Base-by-base conservation (phyloP, 2,113 vertebrate species). In the Nycticorax nycticorax region DNA sequence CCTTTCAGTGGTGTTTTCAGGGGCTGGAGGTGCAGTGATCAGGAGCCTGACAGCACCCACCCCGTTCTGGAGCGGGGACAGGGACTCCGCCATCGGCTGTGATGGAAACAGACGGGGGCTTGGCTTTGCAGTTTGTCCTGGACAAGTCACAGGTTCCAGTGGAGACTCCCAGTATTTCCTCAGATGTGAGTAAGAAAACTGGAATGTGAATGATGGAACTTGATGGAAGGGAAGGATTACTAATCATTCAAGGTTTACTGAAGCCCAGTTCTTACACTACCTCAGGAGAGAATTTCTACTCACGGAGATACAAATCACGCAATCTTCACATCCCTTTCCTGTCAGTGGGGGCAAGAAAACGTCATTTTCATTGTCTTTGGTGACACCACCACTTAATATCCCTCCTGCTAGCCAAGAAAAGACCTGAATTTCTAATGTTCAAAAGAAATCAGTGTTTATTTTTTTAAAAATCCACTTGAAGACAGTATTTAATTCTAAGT, bases 1-100 rank as follows among this genome's bases (percentile, higher is more conserved):
- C 43, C 30, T 73, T 41, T 14, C 28, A 18, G 0, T 18, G 35
- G 7, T 13, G 35, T 48, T 79, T 47, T 73, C 55, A 39, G 48
- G 20, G 27, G 13, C 19, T 56, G 80, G 60, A 48, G 12, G 26
- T 0, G 1, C 21, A 33, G 20, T 8, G 0, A 0, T 33, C 39
- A 37, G 67, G 32, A 62, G 30, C 48, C 37, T 39, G 41, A 14
- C 8, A 43, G 13, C 35, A n/a, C 9, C 74, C 32, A 10, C 7
- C n/a, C n/a, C 7, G 14, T 5, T 33, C 26, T 16, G 16, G 30
- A 8, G 32, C 5, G 1, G 55, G 41, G 32, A 56, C 3, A 2
- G 20, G 35, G 50, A 33, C 24, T 59, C 35, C 4, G 14, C 27
- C 55, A 15, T 8, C 3, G 0, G 3, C 55, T 50, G 37, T 1